Percentiles rank a stretch among this genome's conserved stretches.
Conservation (phyloP, 2,797 vertebrate genomes). For the Tamandua tetradactyla region DNA sequence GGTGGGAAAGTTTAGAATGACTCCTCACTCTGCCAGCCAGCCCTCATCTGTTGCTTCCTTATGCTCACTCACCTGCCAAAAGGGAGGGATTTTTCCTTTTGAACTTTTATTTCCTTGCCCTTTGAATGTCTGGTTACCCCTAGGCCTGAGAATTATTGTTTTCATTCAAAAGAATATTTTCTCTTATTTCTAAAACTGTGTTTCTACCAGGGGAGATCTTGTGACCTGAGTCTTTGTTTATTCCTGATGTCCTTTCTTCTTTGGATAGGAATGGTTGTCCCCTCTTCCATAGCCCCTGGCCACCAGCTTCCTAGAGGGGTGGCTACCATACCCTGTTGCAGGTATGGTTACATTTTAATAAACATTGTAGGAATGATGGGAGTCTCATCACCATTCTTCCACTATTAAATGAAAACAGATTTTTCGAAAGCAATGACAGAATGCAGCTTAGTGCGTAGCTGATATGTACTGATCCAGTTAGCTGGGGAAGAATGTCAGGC, state of each 20-base stretch:
- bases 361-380: background rate
- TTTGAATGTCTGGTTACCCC: background rate
- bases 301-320: background rate
- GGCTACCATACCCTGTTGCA: rapidly evolving
- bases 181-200: background rate
- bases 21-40: background rate
- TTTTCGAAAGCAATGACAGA: conserved; percentile 49
- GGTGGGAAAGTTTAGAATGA: background rate
- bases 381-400: background rate
- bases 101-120: background rate
- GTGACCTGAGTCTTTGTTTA: background rate
- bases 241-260: background rate
- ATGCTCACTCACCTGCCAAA: background rate
- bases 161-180: background rate
- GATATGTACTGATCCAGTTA: conserved; percentile 14
- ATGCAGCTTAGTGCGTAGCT: conserved; percentile 1
- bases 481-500: background rate
- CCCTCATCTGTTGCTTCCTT: background rate
- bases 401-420: conserved; percentile 31
- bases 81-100: background rate
- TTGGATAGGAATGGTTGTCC: background rate
- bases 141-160: background rate
- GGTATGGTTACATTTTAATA: background rate
- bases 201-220: background rate
- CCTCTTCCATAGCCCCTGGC: background rate